Conservation (phyloP, 2,113 vertebrate species). For the Corythornis vintsioides region DNA sequence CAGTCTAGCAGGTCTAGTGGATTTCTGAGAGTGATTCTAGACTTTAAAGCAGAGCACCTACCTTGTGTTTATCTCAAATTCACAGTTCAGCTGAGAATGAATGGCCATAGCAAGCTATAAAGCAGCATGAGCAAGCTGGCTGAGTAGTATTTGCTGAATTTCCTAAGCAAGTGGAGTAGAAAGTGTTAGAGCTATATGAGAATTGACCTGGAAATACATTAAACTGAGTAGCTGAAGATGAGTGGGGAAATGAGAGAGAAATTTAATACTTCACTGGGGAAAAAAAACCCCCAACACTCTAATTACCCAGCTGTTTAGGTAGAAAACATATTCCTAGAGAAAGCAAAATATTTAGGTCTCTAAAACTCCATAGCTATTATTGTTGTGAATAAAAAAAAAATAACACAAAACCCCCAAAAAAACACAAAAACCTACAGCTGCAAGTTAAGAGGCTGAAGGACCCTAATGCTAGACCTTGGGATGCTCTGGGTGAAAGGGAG, state of each 20-base stretch:
- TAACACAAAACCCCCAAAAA: too few species aligned
- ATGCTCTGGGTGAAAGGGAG: neutral
- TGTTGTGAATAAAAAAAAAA: neutral
- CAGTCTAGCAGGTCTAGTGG: neutral
- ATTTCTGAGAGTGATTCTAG: neutral
- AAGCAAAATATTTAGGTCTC: neutral
- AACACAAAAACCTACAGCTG: neutral
- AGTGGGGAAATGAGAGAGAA: conserved; percentile 20
- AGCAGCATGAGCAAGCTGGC: neutral
- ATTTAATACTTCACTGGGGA: conserved; percentile 3
- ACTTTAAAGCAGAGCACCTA: neutral
- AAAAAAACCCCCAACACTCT: neutral
- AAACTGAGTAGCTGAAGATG: neutral
- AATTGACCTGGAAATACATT: conserved; percentile 66
- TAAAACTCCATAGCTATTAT: neutral
- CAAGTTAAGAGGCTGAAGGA: neutral
- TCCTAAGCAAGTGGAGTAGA: conserved; percentile 37
- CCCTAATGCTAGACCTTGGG: neutral
- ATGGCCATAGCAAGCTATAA: neutral
- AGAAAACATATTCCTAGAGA: conserved; percentile 17
- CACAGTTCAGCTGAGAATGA: neutral
- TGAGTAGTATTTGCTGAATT: conserved; percentile 42
- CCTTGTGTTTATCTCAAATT: conserved; percentile 2
- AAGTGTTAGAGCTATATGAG: conserved; percentile 32
- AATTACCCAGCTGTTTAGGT: conserved; percentile 39